Conservation (phyloP, 2,797 vertebrate species). For the Microcaecilia unicolor region DNA sequence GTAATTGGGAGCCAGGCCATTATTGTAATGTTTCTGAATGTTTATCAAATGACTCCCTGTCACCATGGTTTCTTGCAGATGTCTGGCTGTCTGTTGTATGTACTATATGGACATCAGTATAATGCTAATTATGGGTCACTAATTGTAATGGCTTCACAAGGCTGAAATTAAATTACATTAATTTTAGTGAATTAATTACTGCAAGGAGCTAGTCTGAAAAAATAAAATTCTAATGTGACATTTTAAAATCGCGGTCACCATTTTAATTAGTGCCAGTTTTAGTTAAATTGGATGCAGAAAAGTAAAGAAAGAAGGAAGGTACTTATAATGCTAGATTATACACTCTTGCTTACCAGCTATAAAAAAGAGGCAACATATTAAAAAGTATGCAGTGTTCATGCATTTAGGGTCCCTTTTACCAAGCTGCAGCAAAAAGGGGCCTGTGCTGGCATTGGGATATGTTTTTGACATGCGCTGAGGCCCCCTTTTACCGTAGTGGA, state of each 20-base stretch:
- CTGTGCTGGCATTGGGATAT: no score
- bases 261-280: constrained; percentile 38
- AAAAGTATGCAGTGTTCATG: rapidly evolving
- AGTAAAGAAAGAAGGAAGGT: no score
- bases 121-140: constrained; percentile 52
- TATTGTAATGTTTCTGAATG: constrained; percentile 40
- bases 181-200: constrained; percentile 56
- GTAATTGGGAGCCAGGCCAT: constrained; percentile 43
- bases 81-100: constrained; percentile 18
- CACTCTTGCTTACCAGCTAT: constrained; percentile 11
- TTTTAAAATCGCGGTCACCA: constrained; percentile 41
- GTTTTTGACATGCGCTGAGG: no score
- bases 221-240: constrained; percentile 43
- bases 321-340: constrained; percentile 20
- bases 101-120: constrained; percentile 47
- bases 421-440: no score
- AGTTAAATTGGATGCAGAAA: constrained; percentile 23
- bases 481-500: no score
- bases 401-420: no score
- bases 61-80: no score
- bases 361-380: background rate
- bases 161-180: constrained; percentile 52
- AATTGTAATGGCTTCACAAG: constrained; percentile 43
- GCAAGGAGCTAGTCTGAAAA: constrained; percentile 37
- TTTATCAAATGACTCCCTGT: constrained; percentile 50